These are phyloP conservation scores for Rhizomys pruinosus DNA, from an alignment of 2,113 vertebrate genomes.

Conservation along the genomic window DNA sequence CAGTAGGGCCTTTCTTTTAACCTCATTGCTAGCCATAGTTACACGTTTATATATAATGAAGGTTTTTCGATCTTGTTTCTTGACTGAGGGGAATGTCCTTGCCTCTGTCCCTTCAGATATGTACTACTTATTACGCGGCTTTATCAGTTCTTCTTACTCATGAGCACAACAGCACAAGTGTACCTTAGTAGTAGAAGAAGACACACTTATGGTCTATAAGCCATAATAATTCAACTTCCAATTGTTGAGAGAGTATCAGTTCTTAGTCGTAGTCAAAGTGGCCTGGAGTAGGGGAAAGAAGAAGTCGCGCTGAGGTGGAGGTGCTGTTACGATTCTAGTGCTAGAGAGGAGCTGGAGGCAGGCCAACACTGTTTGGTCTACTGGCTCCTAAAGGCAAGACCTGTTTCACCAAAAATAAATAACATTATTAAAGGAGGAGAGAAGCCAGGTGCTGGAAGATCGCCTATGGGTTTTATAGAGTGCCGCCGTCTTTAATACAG, in stretches of 20 bases:
- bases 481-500: no score
- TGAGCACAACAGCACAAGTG: not conserved
- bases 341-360: not conserved
- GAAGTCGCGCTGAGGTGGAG: not conserved
- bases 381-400: not conserved
- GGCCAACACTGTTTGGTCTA: not conserved
- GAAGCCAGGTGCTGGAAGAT: no score
- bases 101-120: not conserved
- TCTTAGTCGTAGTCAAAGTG: no score
- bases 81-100: fast-evolving
- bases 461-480: no score
- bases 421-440: not conserved
- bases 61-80: no score
- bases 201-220: no score
- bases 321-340: no score
- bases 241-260: no score
- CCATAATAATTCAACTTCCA: no score
- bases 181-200: not conserved
- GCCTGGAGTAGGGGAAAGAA: no score
- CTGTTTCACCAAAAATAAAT: not conserved
- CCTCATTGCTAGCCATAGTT: not conserved
- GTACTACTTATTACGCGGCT: no score
- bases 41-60: no score
- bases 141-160: not conserved
- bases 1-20: not conserved